Evolutionary conservation across 2,888 invertebrate genomes (phyloP).

Genomic region (Megamerina dolium): DNA sequence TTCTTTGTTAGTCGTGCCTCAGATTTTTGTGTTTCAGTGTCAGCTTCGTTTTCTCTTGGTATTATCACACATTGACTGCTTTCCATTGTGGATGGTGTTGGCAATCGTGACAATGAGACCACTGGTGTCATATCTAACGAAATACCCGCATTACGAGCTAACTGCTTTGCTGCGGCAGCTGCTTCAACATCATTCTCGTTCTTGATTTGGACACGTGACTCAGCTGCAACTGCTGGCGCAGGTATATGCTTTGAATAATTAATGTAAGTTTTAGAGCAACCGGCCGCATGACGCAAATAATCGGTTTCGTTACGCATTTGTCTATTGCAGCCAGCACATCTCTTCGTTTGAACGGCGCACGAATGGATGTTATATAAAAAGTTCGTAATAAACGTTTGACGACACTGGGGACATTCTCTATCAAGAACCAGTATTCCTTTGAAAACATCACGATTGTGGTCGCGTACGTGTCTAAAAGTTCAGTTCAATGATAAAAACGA

Average conservation of each 20-base stretch:
- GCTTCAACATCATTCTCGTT: constrained; percentile 37
- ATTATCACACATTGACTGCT: constrained; percentile 26
- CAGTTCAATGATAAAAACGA: not conserved
- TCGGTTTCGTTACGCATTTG: constrained; percentile 30
- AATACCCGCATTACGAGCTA: constrained; percentile 13
- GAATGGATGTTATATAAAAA: constrained; percentile 46
- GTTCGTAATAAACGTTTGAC: constrained; percentile 40
- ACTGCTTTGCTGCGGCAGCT: constrained; percentile 21
- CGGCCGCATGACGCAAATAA: constrained; percentile 38
- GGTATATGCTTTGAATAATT: constrained; percentile 37
- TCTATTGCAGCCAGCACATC: constrained; percentile 43
- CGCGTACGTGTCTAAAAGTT: constrained; percentile 37
- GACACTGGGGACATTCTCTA: constrained; percentile 42
- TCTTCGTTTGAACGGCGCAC: constrained; percentile 39
- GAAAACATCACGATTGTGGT: constrained; percentile 29
- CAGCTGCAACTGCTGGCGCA: constrained; percentile 28
- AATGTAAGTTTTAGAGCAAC: constrained; percentile 35
- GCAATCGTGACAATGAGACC: constrained; percentile 36
- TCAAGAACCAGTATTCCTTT: constrained; percentile 34
- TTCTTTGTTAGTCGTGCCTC: constrained; percentile 22
- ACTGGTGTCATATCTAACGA: constrained; percentile 33
- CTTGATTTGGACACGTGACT: constrained; percentile 34
- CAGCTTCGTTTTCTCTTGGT: constrained; percentile 12
- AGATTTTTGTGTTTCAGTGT: not conserved
- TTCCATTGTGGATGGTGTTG: constrained; percentile 31